phyloP scores from a whole-genome alignment of 1,140 invertebrate genomes.

The Nebria ingens region DNA sequence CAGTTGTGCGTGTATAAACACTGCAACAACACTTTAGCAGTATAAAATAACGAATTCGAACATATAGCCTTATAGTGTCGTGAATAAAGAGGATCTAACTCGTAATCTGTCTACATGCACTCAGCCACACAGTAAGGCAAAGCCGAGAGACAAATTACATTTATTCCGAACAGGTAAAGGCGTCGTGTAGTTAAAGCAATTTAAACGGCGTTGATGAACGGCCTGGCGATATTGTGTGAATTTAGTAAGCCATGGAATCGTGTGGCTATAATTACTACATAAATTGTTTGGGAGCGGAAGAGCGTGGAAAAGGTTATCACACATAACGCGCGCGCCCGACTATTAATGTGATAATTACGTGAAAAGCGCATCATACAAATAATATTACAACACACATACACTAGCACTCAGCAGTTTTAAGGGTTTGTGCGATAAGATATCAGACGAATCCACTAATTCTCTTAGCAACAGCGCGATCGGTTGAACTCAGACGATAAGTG shows the following conservation, averaged over 20 bases:
- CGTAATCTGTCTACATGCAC: no score
- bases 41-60: no score
- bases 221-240: neutral
- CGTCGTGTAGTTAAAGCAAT: neutral
- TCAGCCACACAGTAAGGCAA: no score
- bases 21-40: no score
- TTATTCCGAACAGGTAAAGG: neutral
- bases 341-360: neutral
- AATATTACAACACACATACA: no score
- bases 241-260: neutral
- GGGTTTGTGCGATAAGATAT: no score
- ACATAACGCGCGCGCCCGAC: no score
- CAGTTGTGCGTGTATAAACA: neutral
- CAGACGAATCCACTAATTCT: no score
- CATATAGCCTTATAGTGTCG: neutral
- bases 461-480: no score
- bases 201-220: neutral
- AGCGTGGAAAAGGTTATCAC: neutral
- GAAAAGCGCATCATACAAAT: neutral
- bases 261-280: neutral
- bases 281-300: neutral
- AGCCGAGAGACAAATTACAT: neutral
- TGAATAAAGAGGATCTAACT: neutral
- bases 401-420: no score
- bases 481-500: no score